phyloP scores from a whole-genome alignment of 2,113 vertebrate species.

The Nipponia nippon region DNA sequence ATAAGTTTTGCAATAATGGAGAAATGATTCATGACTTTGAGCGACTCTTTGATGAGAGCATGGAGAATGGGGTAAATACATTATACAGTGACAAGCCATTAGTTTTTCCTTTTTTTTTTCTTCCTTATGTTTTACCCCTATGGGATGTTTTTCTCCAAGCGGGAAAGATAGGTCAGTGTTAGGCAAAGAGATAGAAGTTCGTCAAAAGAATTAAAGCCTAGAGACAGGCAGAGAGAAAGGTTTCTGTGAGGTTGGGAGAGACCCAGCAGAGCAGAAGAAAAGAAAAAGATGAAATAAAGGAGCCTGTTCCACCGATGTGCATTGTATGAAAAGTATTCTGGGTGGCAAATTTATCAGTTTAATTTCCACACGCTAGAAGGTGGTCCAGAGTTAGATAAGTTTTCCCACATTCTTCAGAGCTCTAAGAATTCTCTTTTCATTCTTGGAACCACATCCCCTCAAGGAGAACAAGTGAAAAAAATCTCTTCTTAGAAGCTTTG shows the following conservation, averaged over 20 bases:
- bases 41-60: not conserved
- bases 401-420: not conserved
- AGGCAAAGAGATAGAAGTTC: not conserved
- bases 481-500: not conserved
- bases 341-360: not conserved
- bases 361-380: not conserved
- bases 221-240: not conserved
- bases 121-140: not conserved
- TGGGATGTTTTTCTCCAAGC: not conserved
- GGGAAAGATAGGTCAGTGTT: not conserved
- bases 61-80: not conserved
- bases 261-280: not conserved
- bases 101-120: not conserved
- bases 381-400: not conserved
- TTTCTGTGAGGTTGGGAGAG: not conserved
- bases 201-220: not conserved
- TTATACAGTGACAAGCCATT: not conserved
- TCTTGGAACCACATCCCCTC: not conserved
- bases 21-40: slow-evolving; percentile 31
- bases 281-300: not conserved
- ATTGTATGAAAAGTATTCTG: not conserved
- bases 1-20: slow-evolving; percentile 31
- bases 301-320: not conserved
- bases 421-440: not conserved
- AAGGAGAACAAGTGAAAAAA: not conserved